A percentile compares a stretch with the other conserved stretches of the same genome.
These are phyloP conservation scores for Illadopsis cleaveri DNA, from an alignment of 2,113 vertebrate species.

Conservation along the genomic window DNA sequence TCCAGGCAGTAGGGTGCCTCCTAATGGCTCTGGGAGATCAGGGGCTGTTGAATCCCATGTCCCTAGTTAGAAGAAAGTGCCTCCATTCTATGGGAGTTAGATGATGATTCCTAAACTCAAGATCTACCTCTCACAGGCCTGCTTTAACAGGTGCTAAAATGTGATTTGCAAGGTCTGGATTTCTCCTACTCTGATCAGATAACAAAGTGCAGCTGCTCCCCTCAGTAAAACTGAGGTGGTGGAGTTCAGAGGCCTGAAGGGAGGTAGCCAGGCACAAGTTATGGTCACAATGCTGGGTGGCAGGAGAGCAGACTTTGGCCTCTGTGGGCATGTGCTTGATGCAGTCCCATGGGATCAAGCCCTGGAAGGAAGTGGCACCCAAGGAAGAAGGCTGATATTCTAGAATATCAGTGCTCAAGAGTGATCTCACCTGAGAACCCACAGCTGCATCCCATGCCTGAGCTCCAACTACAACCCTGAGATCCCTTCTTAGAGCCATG, in stretches of 20 bases:
- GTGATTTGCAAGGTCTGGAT: background rate
- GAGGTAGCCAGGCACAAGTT: background rate
- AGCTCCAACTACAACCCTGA: background rate
- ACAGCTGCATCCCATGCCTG: background rate
- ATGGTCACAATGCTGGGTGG: rapidly evolving
- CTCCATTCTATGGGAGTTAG: background rate
- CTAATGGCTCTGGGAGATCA: background rate
- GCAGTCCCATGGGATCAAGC: background rate
- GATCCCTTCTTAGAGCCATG: background rate
- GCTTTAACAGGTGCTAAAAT: background rate
- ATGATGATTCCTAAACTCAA: background rate
- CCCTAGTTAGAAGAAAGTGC: background rate
- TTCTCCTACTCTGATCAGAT: background rate
- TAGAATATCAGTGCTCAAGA: background rate
- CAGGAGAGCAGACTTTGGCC: background rate
- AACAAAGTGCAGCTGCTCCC: background rate
- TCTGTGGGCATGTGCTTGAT: background rate
- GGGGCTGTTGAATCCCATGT: background rate
- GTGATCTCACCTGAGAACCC: background rate
- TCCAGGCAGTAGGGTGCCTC: background rate
- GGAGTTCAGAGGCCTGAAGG: background rate
- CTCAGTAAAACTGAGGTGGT: background rate
- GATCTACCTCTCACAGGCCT: background rate
- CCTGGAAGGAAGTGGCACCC: background rate
- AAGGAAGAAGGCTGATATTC: background rate